These are phyloP conservation scores for Lerema accius DNA, from an alignment of 1,140 invertebrate genomes.

Conservation along the genomic window DNA sequence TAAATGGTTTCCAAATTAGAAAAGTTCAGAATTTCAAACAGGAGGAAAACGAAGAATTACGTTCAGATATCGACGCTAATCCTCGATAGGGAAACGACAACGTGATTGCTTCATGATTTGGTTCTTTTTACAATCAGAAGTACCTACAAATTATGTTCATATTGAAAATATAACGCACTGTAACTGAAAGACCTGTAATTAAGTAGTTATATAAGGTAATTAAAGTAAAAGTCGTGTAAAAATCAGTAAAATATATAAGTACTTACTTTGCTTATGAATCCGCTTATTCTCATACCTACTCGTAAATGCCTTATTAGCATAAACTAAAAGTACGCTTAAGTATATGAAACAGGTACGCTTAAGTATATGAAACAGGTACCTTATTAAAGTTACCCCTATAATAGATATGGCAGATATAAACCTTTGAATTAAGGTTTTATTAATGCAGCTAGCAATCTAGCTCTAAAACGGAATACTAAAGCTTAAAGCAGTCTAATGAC, in stretches of 20 bases:
- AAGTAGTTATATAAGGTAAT: too few species aligned
- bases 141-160: constrained; percentile 20
- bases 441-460: not conserved
- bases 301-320: too few species aligned
- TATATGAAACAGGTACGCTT: too few species aligned
- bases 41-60: constrained; percentile 28
- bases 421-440: not conserved
- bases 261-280: too few species aligned
- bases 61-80: constrained; percentile 27
- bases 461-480: not conserved
- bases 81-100: constrained; percentile 27
- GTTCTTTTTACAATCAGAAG: constrained; percentile 11
- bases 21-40: constrained; percentile 31
- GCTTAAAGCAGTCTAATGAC: constrained; percentile 14
- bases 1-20: constrained; percentile 30
- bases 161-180: too few species aligned
- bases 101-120: constrained; percentile 28
- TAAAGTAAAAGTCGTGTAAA: too few species aligned
- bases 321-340: too few species aligned
- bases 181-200: too few species aligned
- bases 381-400: too few species aligned
- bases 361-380: too few species aligned
- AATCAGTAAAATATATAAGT: too few species aligned
- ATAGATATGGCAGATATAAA: not conserved
- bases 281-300: too few species aligned